Percentiles rank a stretch among this genome's conserved stretches.
Evolutionary conservation across 2,797 vertebrate species (phyloP).

Genomic region (Enteromius fasciolatus): DNA sequence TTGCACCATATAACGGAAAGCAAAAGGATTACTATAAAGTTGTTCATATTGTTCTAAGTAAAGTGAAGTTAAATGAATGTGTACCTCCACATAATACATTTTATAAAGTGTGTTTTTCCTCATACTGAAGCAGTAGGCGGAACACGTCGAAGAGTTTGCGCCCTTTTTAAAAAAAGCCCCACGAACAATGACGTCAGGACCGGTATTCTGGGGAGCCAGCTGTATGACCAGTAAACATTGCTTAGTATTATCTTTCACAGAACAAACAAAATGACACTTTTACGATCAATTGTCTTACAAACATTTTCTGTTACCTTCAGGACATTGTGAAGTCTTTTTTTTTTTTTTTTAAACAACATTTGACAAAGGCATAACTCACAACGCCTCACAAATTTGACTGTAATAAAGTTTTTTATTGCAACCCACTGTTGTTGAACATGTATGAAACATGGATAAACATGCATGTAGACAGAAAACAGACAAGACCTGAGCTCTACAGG

Average conservation of each 20-base stretch:
- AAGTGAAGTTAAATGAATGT: not conserved
- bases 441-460: constrained; percentile 21
- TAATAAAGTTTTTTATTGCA: constrained; percentile 33
- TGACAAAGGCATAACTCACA: not conserved
- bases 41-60: not conserved
- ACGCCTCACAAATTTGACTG: not conserved
- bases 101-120: not conserved
- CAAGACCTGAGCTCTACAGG: not conserved
- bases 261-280: not conserved
- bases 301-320: not conserved
- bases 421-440: constrained; percentile 5
- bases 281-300: not conserved
- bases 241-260: not conserved
- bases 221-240: too few relatives aligned
- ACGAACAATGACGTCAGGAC: not conserved
- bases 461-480: constrained; percentile 6
- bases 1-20: too few relatives aligned
- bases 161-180: not conserved
- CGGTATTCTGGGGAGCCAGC: too few relatives aligned
- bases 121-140: not conserved
- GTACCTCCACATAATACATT: not conserved
- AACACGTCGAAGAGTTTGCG: not conserved
- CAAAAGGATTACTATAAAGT: not conserved
- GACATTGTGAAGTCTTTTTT: not conserved
- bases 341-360: too few relatives aligned